phyloP scores from a whole-genome alignment of 2,888 invertebrate genomes.

The Ethmia dodecea region DNA sequence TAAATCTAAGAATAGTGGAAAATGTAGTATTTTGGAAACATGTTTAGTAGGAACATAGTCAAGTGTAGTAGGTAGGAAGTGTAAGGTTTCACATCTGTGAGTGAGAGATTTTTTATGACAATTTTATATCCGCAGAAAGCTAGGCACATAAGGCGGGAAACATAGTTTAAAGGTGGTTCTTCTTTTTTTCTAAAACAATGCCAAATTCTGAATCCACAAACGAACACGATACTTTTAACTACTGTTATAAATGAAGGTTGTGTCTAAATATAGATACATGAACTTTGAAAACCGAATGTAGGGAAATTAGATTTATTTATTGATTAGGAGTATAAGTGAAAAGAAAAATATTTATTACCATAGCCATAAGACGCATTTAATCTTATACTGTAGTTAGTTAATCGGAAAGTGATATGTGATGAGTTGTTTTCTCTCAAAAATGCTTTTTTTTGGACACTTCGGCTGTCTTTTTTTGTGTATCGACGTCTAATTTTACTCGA shows the following conservation, averaged over 20 bases:
- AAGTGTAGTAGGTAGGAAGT: conserved; percentile 36
- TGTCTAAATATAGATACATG: conserved; percentile 69
- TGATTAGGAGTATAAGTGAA: conserved; percentile 52
- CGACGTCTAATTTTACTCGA: too few species aligned
- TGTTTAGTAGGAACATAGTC: conserved; percentile 68
- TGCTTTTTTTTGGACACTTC: conserved; percentile 15
- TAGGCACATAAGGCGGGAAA: conserved; percentile 28
- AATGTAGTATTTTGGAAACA: conserved; percentile 73
- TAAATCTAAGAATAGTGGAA: conserved; percentile 58
- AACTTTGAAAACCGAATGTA: conserved; percentile 53
- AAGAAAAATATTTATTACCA: conserved; percentile 74
- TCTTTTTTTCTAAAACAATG: conserved; percentile 44
- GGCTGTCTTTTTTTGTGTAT: too few species aligned
- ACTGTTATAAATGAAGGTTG: conserved; percentile 69
- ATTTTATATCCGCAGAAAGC: conserved; percentile 53
- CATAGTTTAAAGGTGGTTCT: conserved; percentile 27
- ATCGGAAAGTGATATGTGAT: conserved; percentile 25
- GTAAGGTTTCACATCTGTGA: conserved; percentile 44
- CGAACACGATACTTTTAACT: conserved; percentile 39
- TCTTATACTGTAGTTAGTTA: conserved; percentile 65
- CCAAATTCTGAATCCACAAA: conserved; percentile 59
- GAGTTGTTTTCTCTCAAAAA: conserved; percentile 24
- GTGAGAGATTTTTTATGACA: conserved; percentile 58
- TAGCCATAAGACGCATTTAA: conserved; percentile 62
- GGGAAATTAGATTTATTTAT: conserved; percentile 70